These are phyloP conservation scores for Centropyge bicolor DNA, from an alignment of 2,797 vertebrate species.

Conservation along the genomic window DNA sequence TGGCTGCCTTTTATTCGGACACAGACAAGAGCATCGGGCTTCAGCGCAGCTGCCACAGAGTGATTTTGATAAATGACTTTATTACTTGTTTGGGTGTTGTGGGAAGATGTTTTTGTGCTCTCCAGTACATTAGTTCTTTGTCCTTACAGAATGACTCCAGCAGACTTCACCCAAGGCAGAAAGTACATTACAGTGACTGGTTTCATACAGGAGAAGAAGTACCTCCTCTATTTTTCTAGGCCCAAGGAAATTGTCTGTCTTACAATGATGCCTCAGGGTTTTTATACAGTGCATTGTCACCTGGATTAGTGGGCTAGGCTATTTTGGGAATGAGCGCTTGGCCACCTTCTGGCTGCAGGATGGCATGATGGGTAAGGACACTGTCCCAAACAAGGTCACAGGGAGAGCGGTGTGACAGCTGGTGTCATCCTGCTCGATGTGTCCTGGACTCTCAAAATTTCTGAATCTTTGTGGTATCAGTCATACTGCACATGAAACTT, in stretches of 20 bases:
- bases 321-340: slow-evolving; percentile 54
- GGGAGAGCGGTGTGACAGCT: slow-evolving; percentile 34
- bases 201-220: slow-evolving; percentile 41
- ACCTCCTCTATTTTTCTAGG: slow-evolving; percentile 46
- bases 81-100: slow-evolving; percentile 73
- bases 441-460: slow-evolving; percentile 9
- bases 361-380: slow-evolving; percentile 40
- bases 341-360: slow-evolving; percentile 35
- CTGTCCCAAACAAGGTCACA: slow-evolving; percentile 38
- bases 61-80: slow-evolving; percentile 80
- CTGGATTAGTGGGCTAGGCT: slow-evolving; percentile 51
- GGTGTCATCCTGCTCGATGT: slow-evolving; percentile 43
- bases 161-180: slow-evolving; percentile 62
- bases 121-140: slow-evolving; percentile 64
- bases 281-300: slow-evolving; percentile 46
- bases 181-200: slow-evolving; percentile 57
- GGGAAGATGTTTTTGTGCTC: slow-evolving; percentile 68
- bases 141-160: slow-evolving; percentile 60
- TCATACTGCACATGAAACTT: slow-evolving; percentile 19
- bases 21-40: slow-evolving; percentile 36
- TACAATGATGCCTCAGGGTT: slow-evolving; percentile 46
- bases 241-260: slow-evolving; percentile 60
- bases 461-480: background rate
- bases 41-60: slow-evolving; percentile 50
- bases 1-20: slow-evolving; percentile 43